Evolutionary conservation across 2,113 vertebrate species (phyloP).

Genomic region (Morone saxatilis): DNA sequence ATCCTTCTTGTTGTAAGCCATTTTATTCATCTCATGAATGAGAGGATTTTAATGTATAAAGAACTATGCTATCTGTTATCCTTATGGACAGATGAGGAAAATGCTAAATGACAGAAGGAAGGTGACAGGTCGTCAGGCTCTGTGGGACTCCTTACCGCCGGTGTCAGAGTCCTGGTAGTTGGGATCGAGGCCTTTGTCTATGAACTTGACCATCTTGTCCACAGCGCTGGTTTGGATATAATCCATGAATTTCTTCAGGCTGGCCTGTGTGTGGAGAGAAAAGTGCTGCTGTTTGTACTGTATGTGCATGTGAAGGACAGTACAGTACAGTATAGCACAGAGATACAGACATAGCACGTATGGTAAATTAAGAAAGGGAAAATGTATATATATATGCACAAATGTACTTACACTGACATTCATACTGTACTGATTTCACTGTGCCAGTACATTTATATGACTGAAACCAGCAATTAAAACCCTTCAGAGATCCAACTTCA

Average conservation of each 20-base stretch:
- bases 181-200: constrained; percentile 94
- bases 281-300: background rate
- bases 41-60: background rate
- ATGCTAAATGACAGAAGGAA: background rate
- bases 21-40: too few relatives aligned
- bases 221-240: constrained; percentile 90
- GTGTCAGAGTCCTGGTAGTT: constrained; percentile 93
- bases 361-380: too few relatives aligned
- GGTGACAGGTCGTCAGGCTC: background rate
- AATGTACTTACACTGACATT: background rate
- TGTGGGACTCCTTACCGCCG: constrained; percentile 83
- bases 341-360: too few relatives aligned
- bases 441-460: background rate
- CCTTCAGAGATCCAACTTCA: constrained; percentile 7
- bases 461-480: background rate
- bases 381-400: too few relatives aligned
- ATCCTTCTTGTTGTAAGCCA: too few relatives aligned
- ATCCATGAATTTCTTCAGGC: constrained; percentile 94
- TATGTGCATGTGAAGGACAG: background rate
- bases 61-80: background rate
- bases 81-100: background rate
- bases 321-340: background rate
- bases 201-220: constrained; percentile 91
- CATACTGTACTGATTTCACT: constrained; percentile 2
- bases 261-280: constrained; percentile 83